These are phyloP conservation scores for Brachyistius frenatus DNA, from an alignment of 2,113 vertebrate species.

Conservation along the genomic window DNA sequence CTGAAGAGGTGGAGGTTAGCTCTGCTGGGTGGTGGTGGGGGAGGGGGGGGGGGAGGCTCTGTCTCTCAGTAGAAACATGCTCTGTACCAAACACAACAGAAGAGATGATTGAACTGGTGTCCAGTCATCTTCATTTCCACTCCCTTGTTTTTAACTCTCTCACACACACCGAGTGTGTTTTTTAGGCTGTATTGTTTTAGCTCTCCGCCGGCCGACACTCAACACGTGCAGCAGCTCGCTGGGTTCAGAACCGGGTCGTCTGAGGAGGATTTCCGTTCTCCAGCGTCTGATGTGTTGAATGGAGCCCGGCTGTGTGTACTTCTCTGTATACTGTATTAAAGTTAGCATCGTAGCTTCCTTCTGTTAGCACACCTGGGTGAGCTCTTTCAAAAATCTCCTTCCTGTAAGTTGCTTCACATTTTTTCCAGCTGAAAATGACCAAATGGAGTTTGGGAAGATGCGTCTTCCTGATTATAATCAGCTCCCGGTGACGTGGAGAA, in stretches of 20 bases:
- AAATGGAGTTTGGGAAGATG: no score
- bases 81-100: background rate
- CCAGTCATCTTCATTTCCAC: constrained; percentile 12
- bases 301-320: constrained; percentile 45
- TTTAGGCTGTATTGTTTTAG: constrained; percentile 50
- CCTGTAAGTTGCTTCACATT: background rate
- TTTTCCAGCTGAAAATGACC: no score
- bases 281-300: constrained; percentile 33
- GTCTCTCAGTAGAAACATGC: background rate
- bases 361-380: constrained; percentile 38
- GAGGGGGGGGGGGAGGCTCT: no score
- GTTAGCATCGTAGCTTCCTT: constrained; percentile 32
- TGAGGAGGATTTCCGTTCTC: background rate
- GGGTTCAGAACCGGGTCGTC: background rate
- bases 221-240: constrained; percentile 1
- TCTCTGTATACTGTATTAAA: constrained; percentile 62
- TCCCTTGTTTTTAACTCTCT: background rate
- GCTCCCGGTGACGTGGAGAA: no score
- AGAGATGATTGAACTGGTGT: background rate
- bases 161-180: constrained; percentile 28
- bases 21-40: no score
- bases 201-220: constrained; percentile 41
- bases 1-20: no score
- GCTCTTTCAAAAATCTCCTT: constrained; percentile 2
- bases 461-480: no score